These are phyloP conservation scores for Atrina japonica DNA, from an alignment of 2,888 invertebrate species.

Conservation along the genomic window DNA sequence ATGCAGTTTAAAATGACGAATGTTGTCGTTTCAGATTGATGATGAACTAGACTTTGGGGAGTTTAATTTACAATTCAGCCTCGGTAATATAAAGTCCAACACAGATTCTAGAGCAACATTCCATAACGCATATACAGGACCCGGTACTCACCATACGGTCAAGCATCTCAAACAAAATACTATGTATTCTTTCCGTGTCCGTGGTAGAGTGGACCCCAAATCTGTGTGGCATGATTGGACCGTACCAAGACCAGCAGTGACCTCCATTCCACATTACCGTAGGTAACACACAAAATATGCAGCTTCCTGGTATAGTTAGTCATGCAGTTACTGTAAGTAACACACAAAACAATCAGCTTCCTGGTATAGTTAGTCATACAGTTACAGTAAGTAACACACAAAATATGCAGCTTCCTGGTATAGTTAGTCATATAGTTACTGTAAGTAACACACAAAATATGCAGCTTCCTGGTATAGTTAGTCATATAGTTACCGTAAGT, in stretches of 20 bases:
- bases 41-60: slow-evolving; percentile 69
- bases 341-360: too few relatives aligned
- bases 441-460: too few relatives aligned
- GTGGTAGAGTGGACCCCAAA: slow-evolving; percentile 81
- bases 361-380: too few relatives aligned
- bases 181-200: slow-evolving; percentile 83
- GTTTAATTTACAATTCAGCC: slow-evolving; percentile 69
- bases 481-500: too few relatives aligned
- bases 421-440: too few relatives aligned
- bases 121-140: slow-evolving; percentile 82
- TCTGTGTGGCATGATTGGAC: slow-evolving; percentile 83
- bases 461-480: too few relatives aligned
- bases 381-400: too few relatives aligned
- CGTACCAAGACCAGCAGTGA: slow-evolving; percentile 81
- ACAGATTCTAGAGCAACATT: slow-evolving; percentile 77
- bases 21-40: slow-evolving; percentile 59
- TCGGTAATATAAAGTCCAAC: slow-evolving; percentile 50
- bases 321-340: background rate
- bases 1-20: too few relatives aligned
- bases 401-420: too few relatives aligned
- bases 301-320: too few relatives aligned
- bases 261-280: slow-evolving; percentile 82
- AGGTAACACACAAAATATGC: slow-evolving; percentile 36
- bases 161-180: slow-evolving; percentile 82
- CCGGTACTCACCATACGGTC: slow-evolving; percentile 81